Conservation (phyloP, 2,113 vertebrate species). For the Apus apus region DNA sequence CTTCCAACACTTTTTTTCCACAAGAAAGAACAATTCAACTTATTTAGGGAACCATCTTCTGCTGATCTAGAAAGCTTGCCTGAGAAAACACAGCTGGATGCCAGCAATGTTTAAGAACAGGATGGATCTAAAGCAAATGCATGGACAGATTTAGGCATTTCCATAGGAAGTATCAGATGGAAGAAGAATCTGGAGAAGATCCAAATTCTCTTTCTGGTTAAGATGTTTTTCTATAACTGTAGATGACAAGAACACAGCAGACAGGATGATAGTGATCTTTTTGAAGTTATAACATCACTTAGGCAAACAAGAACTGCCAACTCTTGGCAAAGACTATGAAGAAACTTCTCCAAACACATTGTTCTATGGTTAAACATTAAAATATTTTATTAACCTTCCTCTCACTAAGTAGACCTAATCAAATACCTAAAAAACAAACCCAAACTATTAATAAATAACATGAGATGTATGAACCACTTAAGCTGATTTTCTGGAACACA, state of each 20-base stretch:
- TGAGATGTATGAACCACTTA: neutral
- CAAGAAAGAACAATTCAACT: slow-evolving; percentile 35
- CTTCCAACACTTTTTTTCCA: slow-evolving; percentile 11
- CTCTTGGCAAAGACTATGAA: neutral
- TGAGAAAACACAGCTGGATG: slow-evolving; percentile 54
- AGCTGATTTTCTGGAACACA: neutral
- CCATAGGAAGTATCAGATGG: neutral
- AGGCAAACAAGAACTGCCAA: neutral
- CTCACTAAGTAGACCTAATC: neutral
- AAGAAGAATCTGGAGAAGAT: neutral
- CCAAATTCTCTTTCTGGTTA: neutral
- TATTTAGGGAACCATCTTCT: slow-evolving; percentile 39
- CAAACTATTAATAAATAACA: neutral
- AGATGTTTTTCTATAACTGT: neutral
- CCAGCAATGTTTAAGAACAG: slow-evolving; percentile 26
- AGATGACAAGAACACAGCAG: neutral
- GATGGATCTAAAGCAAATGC: neutral
- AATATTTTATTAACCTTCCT: neutral
- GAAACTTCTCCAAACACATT: neutral
- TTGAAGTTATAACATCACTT: neutral
- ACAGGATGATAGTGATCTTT: neutral
- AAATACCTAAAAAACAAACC: neutral
- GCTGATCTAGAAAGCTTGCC: slow-evolving; percentile 18
- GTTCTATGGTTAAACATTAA: neutral
- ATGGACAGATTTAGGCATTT: neutral